A percentile compares a stretch with the other conserved stretches of the same genome.
Evolutionary conservation across 1,140 invertebrate species (phyloP).

Genomic region (Zaprionus kolodkinae): DNA sequence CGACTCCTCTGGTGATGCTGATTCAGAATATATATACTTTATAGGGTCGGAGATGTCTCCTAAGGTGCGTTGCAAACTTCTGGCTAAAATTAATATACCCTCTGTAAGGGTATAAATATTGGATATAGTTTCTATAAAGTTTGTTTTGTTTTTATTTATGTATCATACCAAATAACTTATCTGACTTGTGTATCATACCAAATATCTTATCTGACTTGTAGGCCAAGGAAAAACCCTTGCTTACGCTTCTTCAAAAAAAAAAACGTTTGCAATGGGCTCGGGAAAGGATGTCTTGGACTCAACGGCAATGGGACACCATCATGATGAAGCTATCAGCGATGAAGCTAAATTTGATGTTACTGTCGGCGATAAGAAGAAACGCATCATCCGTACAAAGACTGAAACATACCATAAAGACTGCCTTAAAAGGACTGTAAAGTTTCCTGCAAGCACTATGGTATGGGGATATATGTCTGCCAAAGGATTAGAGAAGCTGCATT

Average conservation of each 20-base stretch:
- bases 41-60: no score
- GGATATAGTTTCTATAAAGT: no score
- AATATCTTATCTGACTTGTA: no score
- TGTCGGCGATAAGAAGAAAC: neutral
- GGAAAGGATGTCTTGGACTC: slow-evolving; percentile 24
- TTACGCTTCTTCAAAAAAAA: slow-evolving; percentile 2
- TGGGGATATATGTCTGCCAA: neutral
- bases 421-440: neutral
- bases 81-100: no score
- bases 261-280: slow-evolving; percentile 19
- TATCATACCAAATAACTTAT: no score
- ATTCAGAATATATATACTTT: no score
- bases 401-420: neutral
- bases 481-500: neutral
- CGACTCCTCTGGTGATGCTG: no score
- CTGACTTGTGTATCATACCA: no score
- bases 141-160: no score
- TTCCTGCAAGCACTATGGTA: neutral
- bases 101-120: no score
- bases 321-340: slow-evolving; percentile 43
- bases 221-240: no score
- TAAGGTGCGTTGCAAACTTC: no score
- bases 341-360: neutral
- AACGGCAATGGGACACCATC: slow-evolving; percentile 47
- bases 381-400: neutral